Evolutionary conservation across 2,797 vertebrate genomes (phyloP), one percentile per base, ranked within the genome.

Genomic region (Acanthornis magna): DNA sequence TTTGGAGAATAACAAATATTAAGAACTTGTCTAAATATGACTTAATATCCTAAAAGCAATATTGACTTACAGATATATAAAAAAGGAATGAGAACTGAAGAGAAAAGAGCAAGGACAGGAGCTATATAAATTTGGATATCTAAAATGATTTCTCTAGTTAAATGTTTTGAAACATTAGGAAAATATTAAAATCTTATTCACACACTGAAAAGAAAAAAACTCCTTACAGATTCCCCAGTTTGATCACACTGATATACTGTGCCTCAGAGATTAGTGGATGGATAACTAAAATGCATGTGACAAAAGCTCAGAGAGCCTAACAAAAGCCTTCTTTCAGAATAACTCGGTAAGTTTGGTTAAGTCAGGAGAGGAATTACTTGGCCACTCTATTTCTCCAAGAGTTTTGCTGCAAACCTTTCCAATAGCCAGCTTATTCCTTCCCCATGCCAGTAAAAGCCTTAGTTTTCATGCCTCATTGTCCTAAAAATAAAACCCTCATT

Each of bases 401-500:
- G 20, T 34, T 94, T 75, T 80, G 40, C 54, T 76, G 72, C 80
- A 93, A 89, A 34, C 26, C 58, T 85, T 78, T 78, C n/a, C 55
- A 60, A 50, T 11, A 79, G 79, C 58, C 38, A 61, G 43, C 17
- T 84, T 80, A 23, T 57, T 91, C 45, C 34, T 81, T 89, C 38
- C 14, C 26, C 20, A 11, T 83, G 55, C 66, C 73, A 89, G 26
- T 66, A 92, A 86, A 88, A 93, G 48, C 66, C 42, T 85, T 78
- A 43, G 26, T 73, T 93, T 85, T 84, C 55, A 67, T 38, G 45
- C 21, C 88, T 85, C 48, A 58, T 95, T 96, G 70, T 83, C 73
- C 76, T 92, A 94, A 97, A 94, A 93, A 93, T 91, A 97, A 71
- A 76, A 50, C 5, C 16, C 40, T 94, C 82, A 62, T 88, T 91